Evolutionary conservation across 2,888 invertebrate genomes (phyloP).

Genomic region (Branchellion lobata): DNA sequence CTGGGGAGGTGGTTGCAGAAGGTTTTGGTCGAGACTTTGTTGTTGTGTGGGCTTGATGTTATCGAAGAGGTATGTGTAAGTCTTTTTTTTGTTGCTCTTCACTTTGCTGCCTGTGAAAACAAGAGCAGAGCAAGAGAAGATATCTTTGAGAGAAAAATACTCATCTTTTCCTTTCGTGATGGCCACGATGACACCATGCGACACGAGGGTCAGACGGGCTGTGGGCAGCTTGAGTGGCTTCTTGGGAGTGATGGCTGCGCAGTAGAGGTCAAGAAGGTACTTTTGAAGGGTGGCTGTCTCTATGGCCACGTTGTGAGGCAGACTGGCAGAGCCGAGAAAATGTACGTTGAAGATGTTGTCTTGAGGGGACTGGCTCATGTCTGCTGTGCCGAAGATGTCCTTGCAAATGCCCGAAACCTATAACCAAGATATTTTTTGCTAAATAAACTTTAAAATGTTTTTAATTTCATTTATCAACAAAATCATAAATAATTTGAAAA

Average conservation of each 20-base stretch:
- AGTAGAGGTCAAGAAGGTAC: constrained; percentile 90
- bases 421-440: too few species aligned
- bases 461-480: too few species aligned
- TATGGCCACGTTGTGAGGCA: constrained; percentile 95
- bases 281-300: constrained; percentile 89
- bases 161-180: constrained; percentile 67
- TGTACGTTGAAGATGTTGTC: constrained; percentile 71
- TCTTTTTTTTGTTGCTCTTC: constrained; percentile 54
- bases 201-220: constrained; percentile 48
- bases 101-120: constrained; percentile 55
- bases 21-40: constrained; percentile 39
- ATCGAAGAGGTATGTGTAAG: constrained; percentile 67
- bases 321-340: constrained; percentile 92
- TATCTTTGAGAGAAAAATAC: constrained; percentile 65
- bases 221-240: constrained; percentile 64
- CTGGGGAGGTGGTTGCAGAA: constrained; percentile 66
- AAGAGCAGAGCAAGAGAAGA: constrained; percentile 61
- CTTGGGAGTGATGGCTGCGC: constrained; percentile 74
- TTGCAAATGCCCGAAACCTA: too few species aligned
- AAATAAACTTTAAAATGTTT: too few species aligned
- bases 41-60: constrained; percentile 67
- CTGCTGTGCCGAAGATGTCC: too few species aligned
- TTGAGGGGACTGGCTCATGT: constrained; percentile 7
- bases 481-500: too few species aligned
- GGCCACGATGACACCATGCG: constrained; percentile 68